These are phyloP conservation scores for Acipenser oxyrinchus DNA, from an alignment of 2,797 vertebrate species.

Conservation along the genomic window DNA sequence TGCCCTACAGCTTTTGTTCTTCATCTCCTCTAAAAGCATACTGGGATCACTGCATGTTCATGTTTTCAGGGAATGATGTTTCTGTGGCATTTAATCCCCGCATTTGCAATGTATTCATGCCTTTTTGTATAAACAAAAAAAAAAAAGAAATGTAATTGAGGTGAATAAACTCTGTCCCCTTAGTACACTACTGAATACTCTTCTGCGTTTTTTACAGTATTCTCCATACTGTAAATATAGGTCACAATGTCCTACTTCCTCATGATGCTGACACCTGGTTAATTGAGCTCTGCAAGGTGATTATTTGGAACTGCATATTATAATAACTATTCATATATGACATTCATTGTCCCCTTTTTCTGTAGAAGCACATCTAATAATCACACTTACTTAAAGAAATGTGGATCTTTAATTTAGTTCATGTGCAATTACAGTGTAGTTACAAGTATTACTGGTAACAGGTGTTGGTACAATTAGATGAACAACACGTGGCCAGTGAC, in stretches of 20 bases:
- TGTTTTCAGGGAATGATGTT: constrained; percentile 55
- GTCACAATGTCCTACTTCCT: too few relatives aligned
- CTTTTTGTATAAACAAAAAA: constrained; percentile 33
- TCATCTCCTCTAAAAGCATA: constrained; percentile 30
- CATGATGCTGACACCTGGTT: too few relatives aligned
- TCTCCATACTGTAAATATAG: too few relatives aligned
- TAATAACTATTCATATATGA: constrained; percentile 1
- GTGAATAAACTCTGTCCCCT: constrained; percentile 32
- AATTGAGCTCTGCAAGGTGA: too few relatives aligned
- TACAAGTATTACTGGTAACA: constrained; percentile 24
- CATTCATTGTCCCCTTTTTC: not conserved
- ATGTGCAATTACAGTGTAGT: constrained; percentile 12
- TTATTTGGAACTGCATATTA: not conserved
- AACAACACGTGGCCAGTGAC: constrained; percentile 26
- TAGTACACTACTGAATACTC: constrained; percentile 27
- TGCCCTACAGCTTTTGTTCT: not conserved
- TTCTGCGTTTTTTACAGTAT: constrained; percentile 21
- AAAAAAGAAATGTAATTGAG: constrained; percentile 32
- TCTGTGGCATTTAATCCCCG: not conserved
- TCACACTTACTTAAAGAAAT: not conserved
- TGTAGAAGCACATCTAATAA: constrained; percentile 8
- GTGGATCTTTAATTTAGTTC: not conserved
- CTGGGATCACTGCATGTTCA: constrained; percentile 44
- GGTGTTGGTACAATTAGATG: constrained; percentile 24
- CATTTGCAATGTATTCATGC: constrained; percentile 48